Evolutionary conservation across 1,140 invertebrate species (phyloP), one percentile per base, ranked within the genome.

Genomic region (Sitophilus oryzae): DNA sequence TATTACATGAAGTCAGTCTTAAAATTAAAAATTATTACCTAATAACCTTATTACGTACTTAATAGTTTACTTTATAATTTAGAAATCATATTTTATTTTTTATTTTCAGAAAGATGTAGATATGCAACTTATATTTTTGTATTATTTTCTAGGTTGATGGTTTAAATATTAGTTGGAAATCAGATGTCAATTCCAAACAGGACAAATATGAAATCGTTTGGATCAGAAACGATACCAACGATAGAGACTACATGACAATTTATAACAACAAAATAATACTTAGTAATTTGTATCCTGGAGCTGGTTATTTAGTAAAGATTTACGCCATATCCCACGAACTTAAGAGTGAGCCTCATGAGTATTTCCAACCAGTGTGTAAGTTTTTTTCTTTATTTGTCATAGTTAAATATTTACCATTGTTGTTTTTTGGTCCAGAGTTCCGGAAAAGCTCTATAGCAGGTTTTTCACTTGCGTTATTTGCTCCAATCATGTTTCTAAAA

Each of bases 111-210:
- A n/a, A n/a, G n/a, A n/a, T n/a, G n/a, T n/a, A n/a, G n/a, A n/a
- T n/a, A n/a, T n/a, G n/a, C n/a, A n/a, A n/a, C n/a, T n/a, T n/a
- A n/a, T n/a, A n/a, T n/a, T n/a, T n/a, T n/a, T 34, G 4, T 46
- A 16, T 37, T 37, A 16, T 1, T n/a, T 48, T 20, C 11, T 38
- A 54, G 52, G 52, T 52, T 15, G 79, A 79, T 65, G 86, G 86
- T 2, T 73, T 94, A 44, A 91, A 90, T 59, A 89, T 96, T 30
- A 90, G 89, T 9, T 96, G 91, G 91, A 91, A 92, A 74, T 90
- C 87, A 50, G 92, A 94, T 70, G 91, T 93, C 0, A 92, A 91
- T 66, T 93, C 89, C 1, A 79, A 83, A 38, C 91, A 96, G 72
- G 89, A 93, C 62, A 84, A 83, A 66, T 96, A 91, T 73, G 85